phyloP scores from a whole-genome alignment of 1,140 invertebrate species.

The Harlomillsia oculata region DNA sequence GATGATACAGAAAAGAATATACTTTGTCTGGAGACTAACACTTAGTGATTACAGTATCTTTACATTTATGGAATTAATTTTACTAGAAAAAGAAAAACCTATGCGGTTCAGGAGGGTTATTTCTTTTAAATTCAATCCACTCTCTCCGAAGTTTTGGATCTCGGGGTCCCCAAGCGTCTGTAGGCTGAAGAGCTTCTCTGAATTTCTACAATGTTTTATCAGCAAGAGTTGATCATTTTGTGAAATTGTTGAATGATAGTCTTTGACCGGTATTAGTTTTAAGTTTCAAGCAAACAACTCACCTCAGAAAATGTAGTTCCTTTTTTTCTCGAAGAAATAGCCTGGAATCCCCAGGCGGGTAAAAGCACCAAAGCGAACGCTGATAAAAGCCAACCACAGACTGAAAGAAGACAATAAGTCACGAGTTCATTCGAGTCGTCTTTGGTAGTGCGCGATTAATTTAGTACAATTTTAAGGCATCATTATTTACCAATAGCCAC shows the following conservation, averaged over 20 bases:
- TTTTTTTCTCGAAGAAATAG: slow-evolving; percentile 25
- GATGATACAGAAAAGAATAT: too few species aligned
- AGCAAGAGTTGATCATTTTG: not conserved
- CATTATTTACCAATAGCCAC: slow-evolving; percentile 10
- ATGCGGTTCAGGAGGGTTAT: too few species aligned
- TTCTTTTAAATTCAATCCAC: slow-evolving; percentile 48
- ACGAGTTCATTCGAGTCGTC: too few species aligned
- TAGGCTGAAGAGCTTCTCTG: slow-evolving; percentile 43
- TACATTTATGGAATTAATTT: too few species aligned
- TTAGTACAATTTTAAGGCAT: too few species aligned
- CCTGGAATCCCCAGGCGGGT: slow-evolving; percentile 45
- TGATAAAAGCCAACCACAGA: slow-evolving; percentile 45
- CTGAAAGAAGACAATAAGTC: slow-evolving; percentile 31
- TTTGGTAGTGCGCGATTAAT: too few species aligned
- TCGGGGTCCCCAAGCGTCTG: slow-evolving; percentile 51
- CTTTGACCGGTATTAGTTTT: not conserved
- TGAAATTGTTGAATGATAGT: not conserved
- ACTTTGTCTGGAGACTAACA: too few species aligned
- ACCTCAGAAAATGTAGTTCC: slow-evolving; percentile 18
- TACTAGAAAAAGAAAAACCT: too few species aligned
- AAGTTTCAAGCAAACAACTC: not conserved
- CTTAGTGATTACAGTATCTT: too few species aligned
- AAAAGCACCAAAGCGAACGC: slow-evolving; percentile 47
- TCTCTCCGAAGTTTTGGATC: slow-evolving; percentile 43
- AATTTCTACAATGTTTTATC: slow-evolving; percentile 38